phyloP scores from a whole-genome alignment of 2,888 invertebrate genomes.

The Limnephilus lunatus region DNA sequence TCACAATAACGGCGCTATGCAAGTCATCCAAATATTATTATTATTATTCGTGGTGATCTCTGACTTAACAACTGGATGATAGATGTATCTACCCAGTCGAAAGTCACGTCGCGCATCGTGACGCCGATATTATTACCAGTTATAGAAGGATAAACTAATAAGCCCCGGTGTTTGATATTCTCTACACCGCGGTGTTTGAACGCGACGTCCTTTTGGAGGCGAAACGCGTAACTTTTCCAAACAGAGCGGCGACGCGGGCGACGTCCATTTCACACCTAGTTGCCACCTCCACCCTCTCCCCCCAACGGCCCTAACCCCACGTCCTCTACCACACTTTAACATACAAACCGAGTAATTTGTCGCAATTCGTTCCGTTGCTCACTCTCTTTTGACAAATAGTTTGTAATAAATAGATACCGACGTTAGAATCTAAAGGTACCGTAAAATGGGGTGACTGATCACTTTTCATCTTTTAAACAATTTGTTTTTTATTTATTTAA shows the following conservation, averaged over 20 bases:
- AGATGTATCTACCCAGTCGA: neutral
- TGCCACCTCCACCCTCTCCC: neutral
- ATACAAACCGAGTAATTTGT: neutral
- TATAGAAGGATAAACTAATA: neutral
- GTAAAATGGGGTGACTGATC: no score
- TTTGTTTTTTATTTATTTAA: no score
- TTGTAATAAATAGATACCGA: neutral
- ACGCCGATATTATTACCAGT: neutral
- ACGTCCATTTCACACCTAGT: neutral
- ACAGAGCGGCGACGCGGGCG: neutral
- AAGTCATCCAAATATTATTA: no score
- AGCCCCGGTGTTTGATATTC: neutral
- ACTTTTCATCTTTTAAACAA: no score
- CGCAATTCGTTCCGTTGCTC: neutral
- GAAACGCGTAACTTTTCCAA: neutral
- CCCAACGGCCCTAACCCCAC: no score
- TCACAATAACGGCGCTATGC: no score
- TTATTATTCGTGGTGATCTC: no score
- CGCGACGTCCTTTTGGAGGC: neutral
- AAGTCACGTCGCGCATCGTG: neutral
- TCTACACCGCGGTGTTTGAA: neutral
- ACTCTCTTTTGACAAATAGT: neutral
- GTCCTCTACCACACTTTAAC: neutral
- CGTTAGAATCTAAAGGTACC: neutral
- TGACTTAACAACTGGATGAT: no score